Percentiles rank a stretch among this genome's conserved stretches.
These are phyloP conservation scores for Himalopsyche anomala DNA, from an alignment of 2,888 invertebrate genomes.

Conservation along the genomic window DNA sequence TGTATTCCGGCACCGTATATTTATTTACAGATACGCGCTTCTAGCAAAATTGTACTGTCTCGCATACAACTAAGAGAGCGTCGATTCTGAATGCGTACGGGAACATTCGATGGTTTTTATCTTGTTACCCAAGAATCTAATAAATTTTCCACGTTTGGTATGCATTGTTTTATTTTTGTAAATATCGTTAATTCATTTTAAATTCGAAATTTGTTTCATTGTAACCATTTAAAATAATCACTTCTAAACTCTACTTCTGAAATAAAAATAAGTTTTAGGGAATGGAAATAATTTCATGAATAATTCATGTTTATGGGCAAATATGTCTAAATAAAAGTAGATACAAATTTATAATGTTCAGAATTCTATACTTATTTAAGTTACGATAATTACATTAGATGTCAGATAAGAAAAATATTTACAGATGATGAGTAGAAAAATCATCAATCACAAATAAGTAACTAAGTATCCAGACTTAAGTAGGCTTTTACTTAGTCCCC, in stretches of 20 bases:
- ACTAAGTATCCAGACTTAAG: slow-evolving; percentile 9
- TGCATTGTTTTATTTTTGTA: slow-evolving; percentile 17
- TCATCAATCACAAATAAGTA: slow-evolving; percentile 41
- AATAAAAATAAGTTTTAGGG: too few relatives aligned
- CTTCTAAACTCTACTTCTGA: too few relatives aligned
- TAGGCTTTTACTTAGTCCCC: background rate
- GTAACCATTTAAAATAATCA: too few relatives aligned
- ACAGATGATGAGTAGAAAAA: background rate
- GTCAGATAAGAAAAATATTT: slow-evolving; percentile 23
- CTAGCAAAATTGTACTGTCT: background rate
- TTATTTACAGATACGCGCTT: background rate
- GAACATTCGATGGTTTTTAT: slow-evolving; percentile 41
- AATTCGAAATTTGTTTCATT: too few relatives aligned
- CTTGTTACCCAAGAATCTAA: slow-evolving; percentile 54
- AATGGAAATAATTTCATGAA: too few relatives aligned
- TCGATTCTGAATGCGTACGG: background rate
- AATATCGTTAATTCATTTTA: background rate
- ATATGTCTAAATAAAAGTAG: too few relatives aligned
- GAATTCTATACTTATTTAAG: background rate
- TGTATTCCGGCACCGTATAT: background rate
- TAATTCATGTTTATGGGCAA: too few relatives aligned
- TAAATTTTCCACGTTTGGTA: slow-evolving; percentile 42
- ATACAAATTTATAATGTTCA: background rate
- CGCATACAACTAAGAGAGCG: background rate
- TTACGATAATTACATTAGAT: background rate